Base-by-base conservation (phyloP, 2,888 invertebrate species). In the Entomobrya proxima region DNA sequence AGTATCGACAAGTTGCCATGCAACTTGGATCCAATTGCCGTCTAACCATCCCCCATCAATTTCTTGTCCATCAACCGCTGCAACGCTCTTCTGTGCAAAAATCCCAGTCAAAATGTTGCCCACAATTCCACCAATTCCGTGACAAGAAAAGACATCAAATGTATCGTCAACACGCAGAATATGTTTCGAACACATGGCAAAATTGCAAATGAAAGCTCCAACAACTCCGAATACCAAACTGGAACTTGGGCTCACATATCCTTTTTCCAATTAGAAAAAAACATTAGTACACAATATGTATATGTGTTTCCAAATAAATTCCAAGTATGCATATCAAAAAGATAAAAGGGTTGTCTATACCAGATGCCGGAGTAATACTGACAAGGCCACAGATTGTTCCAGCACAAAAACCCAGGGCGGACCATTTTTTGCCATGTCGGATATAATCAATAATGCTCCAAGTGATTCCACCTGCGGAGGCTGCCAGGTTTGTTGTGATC, bases 31-130 rank as follows among this genome's bases (percentile, higher is more conserved):
- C 86, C 87, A 90, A 69, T 90, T 87, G 21, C 89, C 89, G 40
- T 90, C 89, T 13, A 90, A 18, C 88, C 88, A 88, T 5, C 89
- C 89, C 0, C 89, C 89, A 35, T 87, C 82, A 61, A 89, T 89
- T 47, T 35, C 52, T 37, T 86, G 87, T 24, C 88, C 88, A 75
- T 89, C 89, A 0, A 89, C 87, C 0, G 77, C 88, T 11, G 89
- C 88, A 13, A 89, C 86, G 5, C 86, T 82, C 77, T 89, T 89
- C 35, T 89, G 89, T 13, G 89, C 89, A 74, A 89, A 88, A 0
- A 89, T 37, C 50, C 87, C 89, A 9, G 87, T 87, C 15, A 87
- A 67, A 18, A 88, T 18, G 64, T 87, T 78, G 9, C 75, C 75
- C 55, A 75, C 40, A 11, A 72, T 72, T 6, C 69, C 69, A 37